Evolutionary conservation across 2,888 invertebrate genomes (phyloP).

Genomic region (Enoplolaimus lenunculus): DNA sequence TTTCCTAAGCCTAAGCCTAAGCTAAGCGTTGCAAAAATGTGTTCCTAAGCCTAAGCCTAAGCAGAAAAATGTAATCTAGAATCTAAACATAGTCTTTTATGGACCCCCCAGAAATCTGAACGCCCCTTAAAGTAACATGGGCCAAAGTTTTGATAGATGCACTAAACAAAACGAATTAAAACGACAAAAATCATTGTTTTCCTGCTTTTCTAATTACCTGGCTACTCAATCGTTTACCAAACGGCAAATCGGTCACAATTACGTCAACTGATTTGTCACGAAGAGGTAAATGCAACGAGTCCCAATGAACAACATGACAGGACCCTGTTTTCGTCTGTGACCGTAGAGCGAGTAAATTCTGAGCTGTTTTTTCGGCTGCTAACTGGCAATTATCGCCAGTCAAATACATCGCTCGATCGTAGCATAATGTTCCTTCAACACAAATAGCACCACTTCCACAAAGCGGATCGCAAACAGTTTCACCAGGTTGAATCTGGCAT

Average conservation of each 20-base stretch:
- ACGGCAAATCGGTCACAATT: slow-evolving; percentile 49
- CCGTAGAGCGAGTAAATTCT: slow-evolving; percentile 42
- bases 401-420: slow-evolving; percentile 43
- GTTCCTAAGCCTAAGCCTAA: too few relatives aligned
- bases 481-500: slow-evolving; percentile 47
- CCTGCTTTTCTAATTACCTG: background rate
- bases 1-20: too few relatives aligned
- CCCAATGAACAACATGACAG: slow-evolving; percentile 46
- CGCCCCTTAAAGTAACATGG: too few relatives aligned
- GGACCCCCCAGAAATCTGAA: too few relatives aligned
- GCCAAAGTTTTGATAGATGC: too few relatives aligned
- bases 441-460: slow-evolving; percentile 53
- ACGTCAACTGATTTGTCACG: slow-evolving; percentile 47
- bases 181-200: too few relatives aligned
- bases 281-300: slow-evolving; percentile 47
- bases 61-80: too few relatives aligned
- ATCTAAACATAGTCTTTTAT: too few relatives aligned
- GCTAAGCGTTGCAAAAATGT: too few relatives aligned
- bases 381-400: slow-evolving; percentile 48
- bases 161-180: too few relatives aligned
- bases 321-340: background rate
- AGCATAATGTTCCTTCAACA: slow-evolving; percentile 49
- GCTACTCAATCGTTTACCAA: slow-evolving; percentile 44
- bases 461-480: slow-evolving; percentile 51
- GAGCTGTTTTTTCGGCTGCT: slow-evolving; percentile 43